These are phyloP conservation scores for Dryas iulia DNA, from an alignment of 1,140 invertebrate genomes.

Conservation along the genomic window DNA sequence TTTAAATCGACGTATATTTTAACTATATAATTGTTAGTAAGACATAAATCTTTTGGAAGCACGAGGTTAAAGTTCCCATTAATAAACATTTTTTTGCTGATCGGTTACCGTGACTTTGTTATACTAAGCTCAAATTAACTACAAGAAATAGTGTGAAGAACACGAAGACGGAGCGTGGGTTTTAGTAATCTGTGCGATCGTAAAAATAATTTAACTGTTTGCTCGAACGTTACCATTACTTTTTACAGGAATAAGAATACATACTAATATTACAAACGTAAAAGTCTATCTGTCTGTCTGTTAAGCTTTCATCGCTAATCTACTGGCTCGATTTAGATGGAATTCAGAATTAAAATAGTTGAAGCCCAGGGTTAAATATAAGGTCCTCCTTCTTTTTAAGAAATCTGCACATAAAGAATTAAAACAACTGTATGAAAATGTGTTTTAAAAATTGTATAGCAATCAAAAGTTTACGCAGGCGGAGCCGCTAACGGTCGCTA, in stretches of 20 bases:
- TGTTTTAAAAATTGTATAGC: too few relatives aligned
- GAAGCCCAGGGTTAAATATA: too few relatives aligned
- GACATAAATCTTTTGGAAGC: slow-evolving; percentile 5
- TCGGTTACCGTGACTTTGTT: slow-evolving; percentile 49
- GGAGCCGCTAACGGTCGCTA: too few relatives aligned
- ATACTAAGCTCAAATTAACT: slow-evolving; percentile 35
- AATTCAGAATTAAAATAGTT: too few relatives aligned
- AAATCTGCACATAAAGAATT: too few relatives aligned
- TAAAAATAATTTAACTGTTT: slow-evolving; percentile 26
- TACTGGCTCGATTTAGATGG: too few relatives aligned
- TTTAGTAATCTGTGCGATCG: slow-evolving; percentile 31
- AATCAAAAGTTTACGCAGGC: too few relatives aligned
- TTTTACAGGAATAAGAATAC: not conserved
- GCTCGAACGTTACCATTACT: slow-evolving; percentile 1
- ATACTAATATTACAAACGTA: not conserved
- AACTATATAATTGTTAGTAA: not conserved
- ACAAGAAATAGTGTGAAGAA: slow-evolving; percentile 46
- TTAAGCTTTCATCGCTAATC: too few relatives aligned
- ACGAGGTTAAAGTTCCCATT: slow-evolving; percentile 50
- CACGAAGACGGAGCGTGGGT: slow-evolving; percentile 47
- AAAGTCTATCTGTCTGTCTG: too few relatives aligned
- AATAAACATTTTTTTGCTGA: slow-evolving; percentile 52
- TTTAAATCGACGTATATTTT: not conserved
- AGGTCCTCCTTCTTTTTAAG: too few relatives aligned
- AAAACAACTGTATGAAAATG: too few relatives aligned